Evolutionary conservation across 2,888 invertebrate species (phyloP).

Genomic region (Rhodophaea formosa): DNA sequence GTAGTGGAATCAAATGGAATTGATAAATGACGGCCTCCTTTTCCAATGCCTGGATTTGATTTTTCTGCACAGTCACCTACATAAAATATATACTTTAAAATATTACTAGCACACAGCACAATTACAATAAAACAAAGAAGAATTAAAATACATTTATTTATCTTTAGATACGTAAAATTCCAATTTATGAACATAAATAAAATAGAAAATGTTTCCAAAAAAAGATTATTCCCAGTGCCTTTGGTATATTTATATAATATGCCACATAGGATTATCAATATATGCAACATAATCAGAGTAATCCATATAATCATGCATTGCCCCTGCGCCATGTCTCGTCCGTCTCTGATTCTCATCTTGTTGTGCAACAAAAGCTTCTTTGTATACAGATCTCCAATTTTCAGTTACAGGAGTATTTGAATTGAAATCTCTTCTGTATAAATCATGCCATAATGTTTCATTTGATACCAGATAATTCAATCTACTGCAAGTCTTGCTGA

Average conservation of each 20-base stretch:
- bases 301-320: constrained; percentile 61
- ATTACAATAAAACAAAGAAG: not conserved
- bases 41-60: constrained; percentile 55
- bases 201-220: not conserved
- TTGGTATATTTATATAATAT: constrained; percentile 37
- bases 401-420: constrained; percentile 30
- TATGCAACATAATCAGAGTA: constrained; percentile 60
- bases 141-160: not conserved
- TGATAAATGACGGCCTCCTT: constrained; percentile 70
- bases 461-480: constrained; percentile 48
- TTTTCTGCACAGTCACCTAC: constrained; percentile 65
- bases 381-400: constrained; percentile 58
- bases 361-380: constrained; percentile 40
- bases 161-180: not conserved
- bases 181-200: not conserved
- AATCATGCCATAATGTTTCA: constrained; percentile 60
- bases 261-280: constrained; percentile 67
- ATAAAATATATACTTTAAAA: constrained; percentile 39
- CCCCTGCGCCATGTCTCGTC: constrained; percentile 35
- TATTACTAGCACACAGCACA: not conserved
- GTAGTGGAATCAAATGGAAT: constrained; percentile 70
- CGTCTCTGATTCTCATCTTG: constrained; percentile 33
- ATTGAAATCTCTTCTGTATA: constrained; percentile 59
- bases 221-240: not conserved
- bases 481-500: constrained; percentile 55